Conservation (phyloP, 2,797 vertebrate genomes). For the Chelonia mydas region DNA sequence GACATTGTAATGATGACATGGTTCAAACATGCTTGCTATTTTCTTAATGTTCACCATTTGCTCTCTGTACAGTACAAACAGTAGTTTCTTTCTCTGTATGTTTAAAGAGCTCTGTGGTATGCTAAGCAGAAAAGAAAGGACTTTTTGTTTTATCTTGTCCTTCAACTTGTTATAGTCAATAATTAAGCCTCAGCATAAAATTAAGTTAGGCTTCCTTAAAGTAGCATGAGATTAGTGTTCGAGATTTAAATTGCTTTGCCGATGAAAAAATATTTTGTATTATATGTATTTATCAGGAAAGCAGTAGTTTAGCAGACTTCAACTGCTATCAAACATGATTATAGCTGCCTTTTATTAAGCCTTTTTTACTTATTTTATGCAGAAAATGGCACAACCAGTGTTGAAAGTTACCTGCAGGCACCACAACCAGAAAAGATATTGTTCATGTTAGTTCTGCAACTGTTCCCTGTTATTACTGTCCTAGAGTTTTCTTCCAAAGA, state of each 20-base stretch:
- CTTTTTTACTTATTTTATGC: not conserved
- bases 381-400: not conserved
- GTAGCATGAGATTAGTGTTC: not conserved
- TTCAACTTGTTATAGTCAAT: not conserved
- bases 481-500: not conserved
- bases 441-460: not conserved
- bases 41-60: not conserved
- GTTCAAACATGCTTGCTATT: not conserved
- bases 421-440: not conserved
- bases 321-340: not conserved
- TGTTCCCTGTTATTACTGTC: not conserved
- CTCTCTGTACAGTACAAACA: constrained; percentile 9
- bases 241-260: not conserved
- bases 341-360: not conserved
- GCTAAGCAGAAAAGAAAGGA: not conserved
- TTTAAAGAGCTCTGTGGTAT: not conserved
- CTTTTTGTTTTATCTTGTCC: not conserved
- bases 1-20: not conserved
- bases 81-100: not conserved
- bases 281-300: not conserved
- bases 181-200: not conserved
- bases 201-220: not conserved
- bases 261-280: not conserved
- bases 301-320: not conserved
- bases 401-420: not conserved